Evolutionary conservation across 2,888 invertebrate genomes (phyloP).

Genomic region (Hypomecis atomaria): DNA sequence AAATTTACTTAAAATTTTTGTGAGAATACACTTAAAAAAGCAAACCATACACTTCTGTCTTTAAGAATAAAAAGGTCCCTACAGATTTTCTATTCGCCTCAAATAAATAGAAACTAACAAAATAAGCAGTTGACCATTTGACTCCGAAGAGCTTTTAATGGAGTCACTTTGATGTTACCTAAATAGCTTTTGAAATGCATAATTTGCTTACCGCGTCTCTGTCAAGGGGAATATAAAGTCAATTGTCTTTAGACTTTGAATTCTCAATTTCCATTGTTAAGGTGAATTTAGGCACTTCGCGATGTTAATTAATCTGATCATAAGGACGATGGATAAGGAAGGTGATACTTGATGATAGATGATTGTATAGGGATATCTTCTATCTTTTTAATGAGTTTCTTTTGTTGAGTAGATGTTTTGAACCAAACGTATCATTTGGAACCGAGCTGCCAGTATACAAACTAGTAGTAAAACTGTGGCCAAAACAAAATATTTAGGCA

Average conservation of each 20-base stretch:
- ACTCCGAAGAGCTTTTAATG: conserved; percentile 43
- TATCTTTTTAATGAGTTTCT: too few species aligned
- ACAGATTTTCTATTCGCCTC: background rate
- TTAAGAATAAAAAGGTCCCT: background rate
- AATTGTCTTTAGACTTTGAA: conserved; percentile 40
- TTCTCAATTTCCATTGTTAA: conserved; percentile 22
- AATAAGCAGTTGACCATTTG: conserved; percentile 47
- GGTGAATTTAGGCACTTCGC: conserved; percentile 16
- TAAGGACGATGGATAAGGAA: background rate
- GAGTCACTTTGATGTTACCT: conserved; percentile 48
- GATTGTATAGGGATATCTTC: too few species aligned
- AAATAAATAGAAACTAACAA: conserved; percentile 36
- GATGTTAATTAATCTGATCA: conserved; percentile 16
- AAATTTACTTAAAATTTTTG: too few species aligned
- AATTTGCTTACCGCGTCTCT: conserved; percentile 39
- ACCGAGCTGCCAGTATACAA: too few species aligned
- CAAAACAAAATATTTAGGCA: too few species aligned
- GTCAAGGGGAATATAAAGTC: conserved; percentile 38
- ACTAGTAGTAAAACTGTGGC: too few species aligned
- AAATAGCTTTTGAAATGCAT: conserved; percentile 48
- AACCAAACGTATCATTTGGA: too few species aligned
- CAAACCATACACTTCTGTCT: background rate
- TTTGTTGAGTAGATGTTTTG: too few species aligned
- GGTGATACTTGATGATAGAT: too few species aligned
- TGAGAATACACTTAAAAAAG: too few species aligned